These are phyloP conservation scores for Drosophila nigricruria DNA, from an alignment of 2,888 invertebrate species.

Conservation along the genomic window DNA sequence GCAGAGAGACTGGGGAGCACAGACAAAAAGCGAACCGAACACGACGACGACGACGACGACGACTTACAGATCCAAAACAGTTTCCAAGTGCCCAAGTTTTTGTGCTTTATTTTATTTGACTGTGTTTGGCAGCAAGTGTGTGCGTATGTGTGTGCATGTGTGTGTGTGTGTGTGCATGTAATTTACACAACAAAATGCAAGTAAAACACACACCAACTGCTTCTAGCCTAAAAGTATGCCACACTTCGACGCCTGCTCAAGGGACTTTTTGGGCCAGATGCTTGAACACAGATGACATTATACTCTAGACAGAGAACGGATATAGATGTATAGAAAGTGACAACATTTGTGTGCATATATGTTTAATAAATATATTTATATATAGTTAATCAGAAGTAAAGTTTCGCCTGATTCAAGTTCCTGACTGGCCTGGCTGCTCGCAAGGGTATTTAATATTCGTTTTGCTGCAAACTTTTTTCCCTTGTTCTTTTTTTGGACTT, in stretches of 20 bases:
- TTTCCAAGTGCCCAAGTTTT: conserved; percentile 59
- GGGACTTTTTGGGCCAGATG: conserved; percentile 25
- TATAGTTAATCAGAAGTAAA: background rate
- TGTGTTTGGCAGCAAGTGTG: conserved; percentile 41
- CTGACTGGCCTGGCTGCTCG: background rate
- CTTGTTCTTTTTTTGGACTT: conserved; percentile 9
- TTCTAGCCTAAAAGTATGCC: conserved; percentile 47
- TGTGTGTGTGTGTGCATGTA: conserved; percentile 34
- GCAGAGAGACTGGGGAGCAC: conserved; percentile 50
- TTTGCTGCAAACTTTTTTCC: background rate
- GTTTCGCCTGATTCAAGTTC: background rate
- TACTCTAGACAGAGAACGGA: background rate
- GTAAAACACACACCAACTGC: conserved; percentile 57
- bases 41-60: conserved; percentile 14
- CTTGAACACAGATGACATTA: conserved; percentile 3
- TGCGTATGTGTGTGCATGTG: conserved; percentile 4
- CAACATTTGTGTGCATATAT: background rate
- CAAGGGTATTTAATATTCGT: conserved; percentile 9
- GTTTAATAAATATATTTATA: background rate
- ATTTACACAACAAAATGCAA: conserved; percentile 60
- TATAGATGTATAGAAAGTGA: background rate
- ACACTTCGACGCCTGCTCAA: conserved; percentile 48
- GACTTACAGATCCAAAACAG: conserved; percentile 28
- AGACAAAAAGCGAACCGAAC: conserved; percentile 23
- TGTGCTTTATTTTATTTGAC: conserved; percentile 55